These are phyloP conservation scores for Ochotona curzoniae DNA, from an alignment of 2,113 vertebrate species.

Conservation along the genomic window DNA sequence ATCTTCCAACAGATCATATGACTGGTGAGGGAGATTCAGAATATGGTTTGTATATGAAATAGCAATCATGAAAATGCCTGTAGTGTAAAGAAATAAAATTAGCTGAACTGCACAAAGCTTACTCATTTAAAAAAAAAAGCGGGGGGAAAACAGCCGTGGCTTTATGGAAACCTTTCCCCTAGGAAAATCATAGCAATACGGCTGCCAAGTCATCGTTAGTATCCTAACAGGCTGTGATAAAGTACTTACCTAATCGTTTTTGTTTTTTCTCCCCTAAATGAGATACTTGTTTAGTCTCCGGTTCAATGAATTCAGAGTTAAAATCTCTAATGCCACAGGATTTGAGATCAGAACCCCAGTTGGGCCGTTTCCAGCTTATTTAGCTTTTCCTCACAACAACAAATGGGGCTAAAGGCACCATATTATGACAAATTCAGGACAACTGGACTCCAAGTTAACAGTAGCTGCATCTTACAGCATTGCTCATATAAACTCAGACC, in stretches of 20 bases:
- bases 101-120: constrained; percentile 31
- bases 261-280: background rate
- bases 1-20: constrained; percentile 60
- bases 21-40: background rate
- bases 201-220: background rate
- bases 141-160: constrained; percentile 14
- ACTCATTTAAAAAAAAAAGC: constrained; percentile 12
- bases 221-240: constrained; percentile 13
- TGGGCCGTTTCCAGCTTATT: constrained; percentile 11
- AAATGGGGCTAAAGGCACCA: background rate
- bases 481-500: constrained; percentile 18
- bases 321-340: constrained; percentile 33
- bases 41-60: constrained; percentile 31
- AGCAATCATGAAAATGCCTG: background rate
- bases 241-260: constrained; percentile 48
- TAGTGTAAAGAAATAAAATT: constrained; percentile 56
- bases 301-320: constrained; percentile 43
- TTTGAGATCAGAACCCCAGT: constrained; percentile 39
- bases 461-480: background rate
- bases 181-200: constrained; percentile 60
- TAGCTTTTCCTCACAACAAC: constrained; percentile 13
- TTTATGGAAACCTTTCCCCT: constrained; percentile 52
- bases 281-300: constrained; percentile 44
- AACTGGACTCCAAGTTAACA: background rate
- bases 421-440: background rate